phyloP scores from a whole-genome alignment of 2,797 vertebrate genomes.

The Coregonus ussuriensis region DNA sequence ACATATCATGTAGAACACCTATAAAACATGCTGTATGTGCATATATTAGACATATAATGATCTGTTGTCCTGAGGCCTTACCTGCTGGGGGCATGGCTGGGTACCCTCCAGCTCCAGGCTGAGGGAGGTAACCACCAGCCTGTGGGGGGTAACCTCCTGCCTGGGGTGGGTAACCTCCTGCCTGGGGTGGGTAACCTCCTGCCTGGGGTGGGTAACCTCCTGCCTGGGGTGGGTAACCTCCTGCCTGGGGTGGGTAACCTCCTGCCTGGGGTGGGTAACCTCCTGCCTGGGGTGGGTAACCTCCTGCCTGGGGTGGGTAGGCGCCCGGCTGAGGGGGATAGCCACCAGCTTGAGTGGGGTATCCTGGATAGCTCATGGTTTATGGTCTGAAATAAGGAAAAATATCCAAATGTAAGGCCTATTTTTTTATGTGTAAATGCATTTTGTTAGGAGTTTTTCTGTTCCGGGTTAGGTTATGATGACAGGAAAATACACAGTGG shows the following conservation, averaged over 20 bases:
- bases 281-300: slow-evolving; percentile 62
- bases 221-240: slow-evolving; percentile 52
- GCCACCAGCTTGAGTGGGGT: slow-evolving; percentile 49
- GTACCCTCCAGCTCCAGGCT: slow-evolving; percentile 67
- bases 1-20: not conserved
- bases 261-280: slow-evolving; percentile 57
- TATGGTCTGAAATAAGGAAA: slow-evolving; percentile 33
- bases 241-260: slow-evolving; percentile 58
- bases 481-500: slow-evolving; percentile 10
- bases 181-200: slow-evolving; percentile 62
- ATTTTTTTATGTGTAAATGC: slow-evolving; percentile 19
- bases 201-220: slow-evolving; percentile 53
- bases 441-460: not conserved
- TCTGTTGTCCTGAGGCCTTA: slow-evolving; percentile 56
- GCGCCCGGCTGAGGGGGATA: no score
- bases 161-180: slow-evolving; percentile 53
- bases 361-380: slow-evolving; percentile 93
- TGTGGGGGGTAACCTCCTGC: slow-evolving; percentile 45
- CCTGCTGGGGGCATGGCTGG: slow-evolving; percentile 81
- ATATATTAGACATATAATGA: not conserved
- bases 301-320: slow-evolving; percentile 53
- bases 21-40: not conserved
- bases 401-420: slow-evolving; percentile 32
- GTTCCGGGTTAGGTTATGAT: not conserved
- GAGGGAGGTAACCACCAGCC: slow-evolving; percentile 45